Evolutionary conservation across 2,888 invertebrate genomes (phyloP).

Genomic region (Aleiodes leptofemur): DNA sequence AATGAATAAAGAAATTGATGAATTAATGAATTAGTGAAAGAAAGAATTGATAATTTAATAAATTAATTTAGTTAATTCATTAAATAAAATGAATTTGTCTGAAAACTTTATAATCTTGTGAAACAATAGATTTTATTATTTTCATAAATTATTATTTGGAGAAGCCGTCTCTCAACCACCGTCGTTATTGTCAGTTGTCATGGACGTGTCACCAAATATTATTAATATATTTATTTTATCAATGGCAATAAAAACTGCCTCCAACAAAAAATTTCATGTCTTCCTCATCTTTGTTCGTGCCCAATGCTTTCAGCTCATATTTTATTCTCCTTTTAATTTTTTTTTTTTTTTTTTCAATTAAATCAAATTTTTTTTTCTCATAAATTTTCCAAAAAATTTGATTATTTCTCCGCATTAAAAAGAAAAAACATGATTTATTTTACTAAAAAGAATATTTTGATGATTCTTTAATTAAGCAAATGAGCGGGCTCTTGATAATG

Average conservation of each 20-base stretch:
- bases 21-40: too few relatives aligned
- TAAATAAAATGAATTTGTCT: too few relatives aligned
- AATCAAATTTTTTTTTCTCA: background rate
- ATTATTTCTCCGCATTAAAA: constrained; percentile 36
- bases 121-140: background rate
- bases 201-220: constrained; percentile 64
- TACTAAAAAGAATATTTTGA: too few relatives aligned
- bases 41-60: too few relatives aligned
- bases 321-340: too few relatives aligned
- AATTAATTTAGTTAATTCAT: too few relatives aligned
- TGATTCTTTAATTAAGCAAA: too few relatives aligned
- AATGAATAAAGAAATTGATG: too few relatives aligned
- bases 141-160: constrained; percentile 52
- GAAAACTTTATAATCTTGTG: background rate
- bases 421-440: constrained; percentile 32
- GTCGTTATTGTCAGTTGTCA: constrained; percentile 69
- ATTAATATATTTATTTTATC: constrained; percentile 47
- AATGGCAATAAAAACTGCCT: constrained; percentile 46
- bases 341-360: background rate
- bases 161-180: constrained; percentile 60
- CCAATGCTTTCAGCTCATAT: constrained; percentile 3
- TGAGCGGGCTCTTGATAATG: background rate
- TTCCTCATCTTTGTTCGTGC: constrained; percentile 33
- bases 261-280: constrained; percentile 26
- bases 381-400: background rate